phyloP scores from a whole-genome alignment of 2,888 invertebrate species.

The Chrysina gloriosa region DNA sequence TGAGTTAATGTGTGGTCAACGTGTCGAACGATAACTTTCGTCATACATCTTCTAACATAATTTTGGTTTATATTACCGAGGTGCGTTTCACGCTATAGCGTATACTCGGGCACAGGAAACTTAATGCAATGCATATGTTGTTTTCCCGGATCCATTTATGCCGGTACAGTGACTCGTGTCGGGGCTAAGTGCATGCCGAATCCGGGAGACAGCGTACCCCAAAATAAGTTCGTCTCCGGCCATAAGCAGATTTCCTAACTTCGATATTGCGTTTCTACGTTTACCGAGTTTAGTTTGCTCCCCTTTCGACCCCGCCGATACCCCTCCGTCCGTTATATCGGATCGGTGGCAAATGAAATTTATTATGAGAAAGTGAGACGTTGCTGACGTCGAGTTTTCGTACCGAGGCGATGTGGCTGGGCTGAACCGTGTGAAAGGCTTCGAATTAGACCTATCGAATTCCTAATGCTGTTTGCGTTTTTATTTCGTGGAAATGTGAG shows the following conservation, averaged over 20 bases:
- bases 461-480: slow-evolving; percentile 11
- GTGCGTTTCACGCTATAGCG: too few species aligned
- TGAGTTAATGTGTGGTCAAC: too few species aligned
- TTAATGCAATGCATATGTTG: slow-evolving; percentile 64
- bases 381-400: not conserved
- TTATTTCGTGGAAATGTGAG: not conserved
- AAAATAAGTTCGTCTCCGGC: slow-evolving; percentile 41
- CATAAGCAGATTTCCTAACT: slow-evolving; percentile 45
- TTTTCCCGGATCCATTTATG: slow-evolving; percentile 63
- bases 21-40: too few species aligned
- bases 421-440: not conserved
- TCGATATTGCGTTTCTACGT: slow-evolving; percentile 44
- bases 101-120: too few species aligned
- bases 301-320: not conserved
- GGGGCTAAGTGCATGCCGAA: slow-evolving; percentile 59
- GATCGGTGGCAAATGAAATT: slow-evolving; percentile 32
- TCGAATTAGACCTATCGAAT: not conserved
- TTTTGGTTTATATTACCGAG: too few species aligned
- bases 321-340: not conserved
- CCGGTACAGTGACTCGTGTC: slow-evolving; percentile 60
- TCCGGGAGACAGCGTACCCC: slow-evolving; percentile 30
- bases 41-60: too few species aligned
- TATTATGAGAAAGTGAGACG: slow-evolving; percentile 30
- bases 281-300: slow-evolving; percentile 17
- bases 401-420: not conserved